phyloP scores from a whole-genome alignment of 2,113 vertebrate genomes.

The Cnemophilus loriae region DNA sequence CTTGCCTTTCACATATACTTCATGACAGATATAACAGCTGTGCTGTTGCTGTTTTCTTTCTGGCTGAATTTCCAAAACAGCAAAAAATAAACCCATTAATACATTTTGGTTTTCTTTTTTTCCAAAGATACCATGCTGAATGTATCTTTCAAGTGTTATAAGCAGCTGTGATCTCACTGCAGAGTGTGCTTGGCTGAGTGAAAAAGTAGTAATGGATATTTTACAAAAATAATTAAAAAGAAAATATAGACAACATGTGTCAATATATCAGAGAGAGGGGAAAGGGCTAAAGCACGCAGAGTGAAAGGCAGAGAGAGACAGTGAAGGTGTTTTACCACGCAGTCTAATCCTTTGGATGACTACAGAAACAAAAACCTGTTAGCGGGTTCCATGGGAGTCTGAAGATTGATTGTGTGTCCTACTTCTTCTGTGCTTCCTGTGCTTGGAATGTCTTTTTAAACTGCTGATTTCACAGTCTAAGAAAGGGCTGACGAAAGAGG shows the following conservation, averaged over 20 bases:
- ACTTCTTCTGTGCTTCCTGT: background rate
- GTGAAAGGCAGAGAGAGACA: background rate
- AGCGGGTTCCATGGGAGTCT: background rate
- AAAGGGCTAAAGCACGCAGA: background rate
- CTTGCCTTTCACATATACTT: background rate
- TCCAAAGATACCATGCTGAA: background rate
- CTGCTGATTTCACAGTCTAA: slow-evolving; percentile 25
- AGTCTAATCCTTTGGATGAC: background rate
- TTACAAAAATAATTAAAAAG: background rate
- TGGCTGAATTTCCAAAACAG: background rate
- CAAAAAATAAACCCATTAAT: background rate
- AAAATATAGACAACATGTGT: background rate
- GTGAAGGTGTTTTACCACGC: background rate
- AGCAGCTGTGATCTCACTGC: background rate
- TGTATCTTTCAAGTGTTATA: background rate
- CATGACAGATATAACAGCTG: background rate
- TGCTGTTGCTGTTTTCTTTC: background rate
- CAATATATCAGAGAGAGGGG: background rate
- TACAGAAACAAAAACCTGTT: slow-evolving; percentile 15
- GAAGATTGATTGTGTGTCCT: slow-evolving; percentile 49
- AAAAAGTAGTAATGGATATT: background rate
- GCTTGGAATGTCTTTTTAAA: slow-evolving; percentile 47
- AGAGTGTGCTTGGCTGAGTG: background rate
- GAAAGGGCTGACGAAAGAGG: background rate
- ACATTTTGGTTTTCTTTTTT: background rate